A percentile compares a stretch with the other conserved stretches of the same genome.
phyloP scores from a whole-genome alignment of 2,113 vertebrate genomes.

The Pionites leucogaster region DNA sequence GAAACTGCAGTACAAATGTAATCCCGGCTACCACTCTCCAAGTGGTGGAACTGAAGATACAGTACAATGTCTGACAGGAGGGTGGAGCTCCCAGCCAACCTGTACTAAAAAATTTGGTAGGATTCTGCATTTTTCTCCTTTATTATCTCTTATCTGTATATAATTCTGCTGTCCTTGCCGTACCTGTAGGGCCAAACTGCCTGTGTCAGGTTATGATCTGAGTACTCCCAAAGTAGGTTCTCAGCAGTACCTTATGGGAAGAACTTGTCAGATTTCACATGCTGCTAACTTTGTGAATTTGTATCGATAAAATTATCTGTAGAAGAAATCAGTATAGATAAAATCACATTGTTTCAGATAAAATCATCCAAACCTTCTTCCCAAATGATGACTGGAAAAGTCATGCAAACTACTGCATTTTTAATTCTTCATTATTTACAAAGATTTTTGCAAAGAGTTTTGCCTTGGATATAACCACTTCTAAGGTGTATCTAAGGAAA shows the following conservation, averaged over 20 bases:
- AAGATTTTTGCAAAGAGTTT: not conserved
- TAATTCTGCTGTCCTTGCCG: not conserved
- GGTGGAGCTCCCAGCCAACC: conserved; percentile 71
- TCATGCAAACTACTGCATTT: not conserved
- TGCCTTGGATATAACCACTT: not conserved
- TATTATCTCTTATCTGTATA: fast-evolving
- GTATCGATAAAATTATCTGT: fast-evolving
- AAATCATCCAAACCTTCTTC: not conserved
- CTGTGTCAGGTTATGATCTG: not conserved
- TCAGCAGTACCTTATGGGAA: not conserved
- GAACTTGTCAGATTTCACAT: not conserved
- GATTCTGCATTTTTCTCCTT: not conserved
- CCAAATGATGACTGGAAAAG: not conserved
- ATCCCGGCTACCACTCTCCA: conserved; percentile 57
- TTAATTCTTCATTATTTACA: not conserved
- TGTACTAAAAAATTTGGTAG: conserved; percentile 63
- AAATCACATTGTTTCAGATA: not conserved
- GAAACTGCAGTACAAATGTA: conserved; percentile 57
- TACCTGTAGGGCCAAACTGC: not conserved
- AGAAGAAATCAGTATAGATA: not conserved
- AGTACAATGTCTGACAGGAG: conserved; percentile 55
- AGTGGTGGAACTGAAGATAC: conserved; percentile 40
- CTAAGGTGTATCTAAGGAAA: not conserved
- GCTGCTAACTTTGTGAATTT: not conserved
- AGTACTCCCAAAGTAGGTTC: not conserved